Base-by-base conservation (phyloP, 2,888 invertebrate genomes). In the Hypomecis punctinalis region DNA sequence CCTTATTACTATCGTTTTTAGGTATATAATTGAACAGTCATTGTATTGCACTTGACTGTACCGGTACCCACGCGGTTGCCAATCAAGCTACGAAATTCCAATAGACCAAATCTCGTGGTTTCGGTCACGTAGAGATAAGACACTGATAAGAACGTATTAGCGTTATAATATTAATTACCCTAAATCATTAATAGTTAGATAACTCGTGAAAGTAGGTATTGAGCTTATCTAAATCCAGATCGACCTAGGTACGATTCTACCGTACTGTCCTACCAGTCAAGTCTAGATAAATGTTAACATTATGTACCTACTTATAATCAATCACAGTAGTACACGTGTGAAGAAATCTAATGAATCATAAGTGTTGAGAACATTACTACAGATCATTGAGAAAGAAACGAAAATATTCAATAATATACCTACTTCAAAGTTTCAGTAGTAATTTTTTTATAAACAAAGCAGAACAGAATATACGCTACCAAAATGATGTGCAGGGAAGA, bases 41-140 rank as follows among this genome's bases (percentile, higher is more conserved):
- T 46, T 45, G n/a, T 35, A 23, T 23, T 23, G 23, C 23, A 23
- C 59, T 53, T n/a, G 40, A 40, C 7, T 47, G 42, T 33, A 6
- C 9, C 9, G 37, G 45, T 23, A 51, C 11, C 46, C 40, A 43
- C 42, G 48, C 54, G 10, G 54, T 53, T 40, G 57, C 40, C 60
- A 66, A 67, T 67, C 66, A 57, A 46, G 55, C 61, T 52, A 47
- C 47, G 13, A 37, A 52, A 61, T 61, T 61, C 49, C 36, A 13
- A 52, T 49, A 60, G 43, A 39, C 57, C 45, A 45, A 71, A 72
- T 84, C 82, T 75, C 80, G 80, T 84, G 83, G 61, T 53, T 55
- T 68, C 55, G 54, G 86, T 87, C 86, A 87, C 86, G 86, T 87
- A 86, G 59, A 75, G 86, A 86, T 86, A 83, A 83, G 8, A 37